Base-by-base conservation (phyloP, 2,113 vertebrate species). In the Clarias gariepinus region DNA sequence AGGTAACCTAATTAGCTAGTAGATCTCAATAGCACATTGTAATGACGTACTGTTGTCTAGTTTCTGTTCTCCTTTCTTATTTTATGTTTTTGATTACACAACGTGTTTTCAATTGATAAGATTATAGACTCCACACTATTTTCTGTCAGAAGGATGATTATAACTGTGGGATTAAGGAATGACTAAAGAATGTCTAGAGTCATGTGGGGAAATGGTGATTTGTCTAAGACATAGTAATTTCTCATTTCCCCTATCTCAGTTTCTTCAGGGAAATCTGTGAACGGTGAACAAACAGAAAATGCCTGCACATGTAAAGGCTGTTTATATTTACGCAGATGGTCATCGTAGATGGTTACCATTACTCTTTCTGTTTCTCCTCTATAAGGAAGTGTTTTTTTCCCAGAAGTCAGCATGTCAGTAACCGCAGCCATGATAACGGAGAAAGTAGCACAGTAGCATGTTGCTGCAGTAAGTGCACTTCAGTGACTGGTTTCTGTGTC, bases 331-430 rank as follows among this genome's bases (percentile, higher is more conserved):
- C 55, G 84, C 73, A 78, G 41, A 78, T 85, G 83, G 83, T 23
- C 57, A 9, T 13, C 61, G 71, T 68, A 33, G 30, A 28, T 86
- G 71, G 41, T 41, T 47, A 68, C 13, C 33, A 25, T 80, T 25
- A 16, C 36, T 68, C 25, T 68, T 84, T 58, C 82, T 80, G n/a
- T 87, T 80, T 84, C 63, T 79, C 18, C 2, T 68, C 23, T 79
- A 85, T 68, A 61, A 68, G 84, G 84, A 85, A 78, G 74, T 79
- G 61, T 63, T 61, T 61, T 79, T 57, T 57, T 15, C 60, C 76
- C 74, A 77, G 73, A 85, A 53, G 84, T n/a, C 18, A 74, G 55
- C 52, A 73, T 7, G 30, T 58, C 28, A 30, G 30, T 77, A 76
- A 63, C 71, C 57, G 3, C 58, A 63, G 2, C 9, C 16, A 8